Evolutionary conservation across 2,113 vertebrate genomes (phyloP), one percentile per base, ranked within the genome.

Genomic region (Ictidomys tridecemlineatus): DNA sequence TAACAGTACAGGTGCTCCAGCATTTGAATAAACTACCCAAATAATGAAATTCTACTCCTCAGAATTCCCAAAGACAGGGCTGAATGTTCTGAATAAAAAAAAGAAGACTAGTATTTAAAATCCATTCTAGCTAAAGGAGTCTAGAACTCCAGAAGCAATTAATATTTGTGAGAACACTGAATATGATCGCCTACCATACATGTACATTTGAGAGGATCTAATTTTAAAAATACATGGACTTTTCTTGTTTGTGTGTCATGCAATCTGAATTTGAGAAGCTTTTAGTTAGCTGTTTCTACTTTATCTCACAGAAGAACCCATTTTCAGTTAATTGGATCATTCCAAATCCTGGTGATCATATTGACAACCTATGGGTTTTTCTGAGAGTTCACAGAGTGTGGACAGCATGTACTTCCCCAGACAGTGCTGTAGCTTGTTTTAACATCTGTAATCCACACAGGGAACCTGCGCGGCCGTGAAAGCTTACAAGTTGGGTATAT

Each of bases 401-500:
- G 2, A 34, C 8, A 86, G 9, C 10, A 20, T 28, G 18, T 34
- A 37, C 3, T 85, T 53, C 39, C 42, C 5, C 32, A 78, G 61
- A 37, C 16, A 79, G 28, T 0, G 2, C 22, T 65, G 0, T 39
- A 32, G n/a, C 32, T 93, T 95, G 24, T 85, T 90, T 94, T 72
- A 58, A 65, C 90, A n/a, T 70, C 45, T 93, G 80, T 65, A 22
- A 79, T 93, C 37, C 48, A 61, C 18, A 28, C 85, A 98, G 98
- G 98, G 99, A 48, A 98, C 98, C 0, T 99, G 99, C 96, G 99
- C 99, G 5, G 98, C 99, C 85, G 99, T 99, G 58, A 98, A 98
- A 96, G 99, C 99, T 91, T 99, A 99, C 97, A 98, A 98, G 24
- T 96, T 99, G 48, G 99, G 99, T n/a, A 94, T 99, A 91, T 99